Evolutionary conservation across 2,888 invertebrate species (phyloP).

Genomic region (Eledona agricola): DNA sequence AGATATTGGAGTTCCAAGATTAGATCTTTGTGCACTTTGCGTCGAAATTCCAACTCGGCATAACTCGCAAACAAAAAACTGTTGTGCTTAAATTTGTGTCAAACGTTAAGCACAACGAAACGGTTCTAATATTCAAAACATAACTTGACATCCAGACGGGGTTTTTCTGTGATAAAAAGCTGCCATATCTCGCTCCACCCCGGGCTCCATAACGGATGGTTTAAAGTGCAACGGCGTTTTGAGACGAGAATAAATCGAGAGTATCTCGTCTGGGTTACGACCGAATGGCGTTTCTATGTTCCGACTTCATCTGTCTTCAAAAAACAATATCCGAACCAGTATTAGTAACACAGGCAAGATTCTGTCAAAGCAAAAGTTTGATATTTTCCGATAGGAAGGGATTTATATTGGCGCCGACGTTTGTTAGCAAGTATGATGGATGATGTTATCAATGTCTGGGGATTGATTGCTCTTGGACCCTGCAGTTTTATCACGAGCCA

Average conservation of each 20-base stretch:
- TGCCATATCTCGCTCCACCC: too few relatives aligned
- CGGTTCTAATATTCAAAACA: too few relatives aligned
- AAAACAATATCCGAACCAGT: conserved; percentile 26
- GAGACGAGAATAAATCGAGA: conserved; percentile 36
- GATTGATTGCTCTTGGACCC: conserved; percentile 46
- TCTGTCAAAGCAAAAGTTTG: conserved; percentile 32
- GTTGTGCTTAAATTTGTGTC: too few relatives aligned
- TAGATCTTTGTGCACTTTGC: too few relatives aligned
- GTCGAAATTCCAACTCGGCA: too few relatives aligned
- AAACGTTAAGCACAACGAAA: too few relatives aligned
- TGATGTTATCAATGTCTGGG: conserved; percentile 46
- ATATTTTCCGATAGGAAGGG: conserved; percentile 25
- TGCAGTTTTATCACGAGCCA: conserved; percentile 42
- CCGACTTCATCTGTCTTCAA: conserved; percentile 22
- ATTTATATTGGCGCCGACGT: conserved; percentile 41
- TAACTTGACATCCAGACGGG: too few relatives aligned
- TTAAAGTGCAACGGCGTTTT: conserved; percentile 33
- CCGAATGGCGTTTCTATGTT: conserved; percentile 39
- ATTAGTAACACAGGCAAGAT: conserved; percentile 36
- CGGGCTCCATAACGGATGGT: conserved; percentile 31
- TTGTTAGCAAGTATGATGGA: conserved; percentile 46
- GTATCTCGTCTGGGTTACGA: conserved; percentile 18
- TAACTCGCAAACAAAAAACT: too few relatives aligned
- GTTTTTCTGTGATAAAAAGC: conserved; percentile 1
- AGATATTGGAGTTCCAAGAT: too few relatives aligned